phyloP scores from a whole-genome alignment of 2,113 vertebrate species.

The Excalfactoria chinensis region DNA sequence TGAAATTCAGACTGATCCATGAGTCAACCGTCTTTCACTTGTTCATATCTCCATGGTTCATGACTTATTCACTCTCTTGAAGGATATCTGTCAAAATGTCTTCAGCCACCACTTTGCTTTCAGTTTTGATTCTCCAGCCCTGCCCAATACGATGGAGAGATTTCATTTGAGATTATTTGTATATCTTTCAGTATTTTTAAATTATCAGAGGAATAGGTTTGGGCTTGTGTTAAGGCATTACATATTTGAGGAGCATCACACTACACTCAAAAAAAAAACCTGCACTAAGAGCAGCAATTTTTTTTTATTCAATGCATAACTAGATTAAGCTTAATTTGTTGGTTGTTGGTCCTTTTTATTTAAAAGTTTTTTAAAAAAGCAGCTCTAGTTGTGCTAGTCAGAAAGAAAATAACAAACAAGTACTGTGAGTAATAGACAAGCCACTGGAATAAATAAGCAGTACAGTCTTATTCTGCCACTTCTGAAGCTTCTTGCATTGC shows the following conservation, averaged over 20 bases:
- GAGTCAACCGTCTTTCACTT: slow-evolving; percentile 28
- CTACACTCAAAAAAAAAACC: neutral
- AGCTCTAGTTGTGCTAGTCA: neutral
- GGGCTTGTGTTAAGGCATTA: neutral
- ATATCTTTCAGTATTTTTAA: neutral
- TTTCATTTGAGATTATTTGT: neutral
- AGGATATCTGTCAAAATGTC: neutral
- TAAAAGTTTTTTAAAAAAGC: neutral
- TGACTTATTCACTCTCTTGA: slow-evolving; percentile 23
- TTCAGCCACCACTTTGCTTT: neutral
- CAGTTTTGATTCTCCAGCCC: neutral
- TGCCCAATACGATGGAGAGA: neutral
- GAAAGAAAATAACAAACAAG: neutral
- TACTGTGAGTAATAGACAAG: neutral
- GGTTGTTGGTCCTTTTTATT: neutral
- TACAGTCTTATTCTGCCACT: neutral
- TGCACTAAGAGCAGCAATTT: neutral
- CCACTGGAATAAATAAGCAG: neutral
- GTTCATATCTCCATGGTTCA: neutral
- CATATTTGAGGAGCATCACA: neutral
- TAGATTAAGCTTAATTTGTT: neutral
- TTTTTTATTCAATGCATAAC: neutral
- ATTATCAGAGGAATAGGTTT: neutral
- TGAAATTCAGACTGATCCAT: slow-evolving; percentile 6
- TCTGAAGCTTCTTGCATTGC: neutral